Base-by-base conservation (phyloP, 2,113 vertebrate species). In the Oncorhynchus tshawytscha region DNA sequence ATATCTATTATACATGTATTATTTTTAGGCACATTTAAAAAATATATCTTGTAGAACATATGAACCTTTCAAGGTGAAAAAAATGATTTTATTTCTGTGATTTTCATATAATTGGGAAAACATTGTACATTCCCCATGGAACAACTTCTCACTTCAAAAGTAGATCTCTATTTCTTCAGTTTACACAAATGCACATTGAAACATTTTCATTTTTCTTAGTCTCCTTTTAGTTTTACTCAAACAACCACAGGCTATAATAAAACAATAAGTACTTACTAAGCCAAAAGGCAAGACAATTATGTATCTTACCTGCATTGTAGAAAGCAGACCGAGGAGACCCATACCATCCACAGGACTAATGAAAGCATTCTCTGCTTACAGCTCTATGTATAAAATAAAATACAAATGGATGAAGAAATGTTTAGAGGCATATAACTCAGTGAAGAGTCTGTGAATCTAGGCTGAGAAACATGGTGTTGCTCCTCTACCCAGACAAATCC, bases 271-370 rank as follows among this genome's bases (percentile, higher is more conserved):
- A 45, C 39, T 45, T 72, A 31, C 59, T 27, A 3, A 20, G 11
- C 13, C 1, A 24, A 45, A 73, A 45, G 20, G 20, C 16, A 16
- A 62, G n/a, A 45, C 9, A 62, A 62, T 16, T 5, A 45, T n/a
- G 7, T 3, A 15, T 80, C 86, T 90, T 91, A 94, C 93, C 92
- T 91, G 86, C 79, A 78, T 79, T 87, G 90, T 18, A 91, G 87
- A 83, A 90, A 85, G 68, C 86, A 77, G 22, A 88, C 29, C 70
- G 84, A 82, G 2, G 76, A 82, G 81, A 81, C 74, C 89, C 87
- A 91, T 20, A 86, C 7, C 64, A 83, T n/a, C 78, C 67, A 88
- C 20, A 86, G 72, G 54, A 86, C 60, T 34, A 81, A 82, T 65
- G 85, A 64, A 3, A 84, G 74, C 92, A 93, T 94, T 81, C 85